Base-by-base conservation (phyloP, 2,797 vertebrate genomes). In the Microctenopoma lineatum region DNA sequence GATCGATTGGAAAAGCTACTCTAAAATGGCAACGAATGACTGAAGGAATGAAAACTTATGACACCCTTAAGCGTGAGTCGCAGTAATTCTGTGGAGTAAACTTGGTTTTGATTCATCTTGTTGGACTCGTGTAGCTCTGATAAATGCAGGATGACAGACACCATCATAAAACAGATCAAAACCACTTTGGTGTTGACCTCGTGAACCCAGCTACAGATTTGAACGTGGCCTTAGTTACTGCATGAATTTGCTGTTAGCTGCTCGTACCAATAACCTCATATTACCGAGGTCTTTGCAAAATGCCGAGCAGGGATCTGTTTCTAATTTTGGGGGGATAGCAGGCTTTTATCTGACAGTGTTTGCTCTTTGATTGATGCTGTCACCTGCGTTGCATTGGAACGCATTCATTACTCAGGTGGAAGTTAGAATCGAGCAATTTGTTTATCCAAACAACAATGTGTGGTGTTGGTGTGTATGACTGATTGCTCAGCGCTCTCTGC, bases 401-500 rank as follows among this genome's bases (percentile, higher is more conserved):
- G 26, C 46, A 13, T 61, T 45, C 44, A 67, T 73, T 65, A 60
- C 69, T 75, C 73, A 16, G 52, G 56, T 68, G 59, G 60, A 66
- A 32, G 66, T 61, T 7, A 10, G 26, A 57, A 45, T 41, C 42
- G n/a, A 74, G 45, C 4, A 12, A 61, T 76, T 70, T 83, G 73
- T 81, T 78, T 77, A 61, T 63, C 59, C 60, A 65, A 78, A 79
- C 59, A 70, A 26, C 26, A 36, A 7, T 27, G 61, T 63, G 47
- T 52, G 38, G 29, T 53, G 47, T 70, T 51, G 56, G 11, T 53
- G 38, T 16, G 62, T 7, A 32, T 26, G 75, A 46, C 26, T 66
- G 73, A 80, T 81, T 83, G 76, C 61, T 73, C 66, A 18, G 61
- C n/a, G 7, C 68, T 78, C 55, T 59, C 32, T 46, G 59, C 56